These are phyloP conservation scores for Megalurothrips usitatus DNA, from an alignment of 2,888 invertebrate genomes.

Conservation along the genomic window DNA sequence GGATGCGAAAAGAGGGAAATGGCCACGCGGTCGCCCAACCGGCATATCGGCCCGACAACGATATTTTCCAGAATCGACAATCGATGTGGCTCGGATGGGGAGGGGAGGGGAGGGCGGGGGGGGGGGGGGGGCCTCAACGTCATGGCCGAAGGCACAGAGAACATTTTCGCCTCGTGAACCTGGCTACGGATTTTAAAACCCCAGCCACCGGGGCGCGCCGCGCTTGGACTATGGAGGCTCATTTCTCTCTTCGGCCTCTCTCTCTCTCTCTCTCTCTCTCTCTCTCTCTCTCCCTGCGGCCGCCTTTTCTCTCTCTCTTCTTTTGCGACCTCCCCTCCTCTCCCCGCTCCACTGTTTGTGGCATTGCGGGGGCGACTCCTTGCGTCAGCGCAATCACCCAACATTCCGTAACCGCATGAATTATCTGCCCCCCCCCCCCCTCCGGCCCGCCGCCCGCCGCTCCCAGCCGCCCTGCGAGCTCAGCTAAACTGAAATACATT, in stretches of 20 bases:
- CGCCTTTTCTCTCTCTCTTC: neutral
- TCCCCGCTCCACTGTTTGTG: neutral
- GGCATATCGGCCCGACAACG: too few relatives aligned
- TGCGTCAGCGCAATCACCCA: conserved; percentile 8
- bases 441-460: neutral
- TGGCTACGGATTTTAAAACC: too few relatives aligned
- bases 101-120: neutral
- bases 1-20: too few relatives aligned
- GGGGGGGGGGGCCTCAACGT: neutral
- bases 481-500: conserved; percentile 22
- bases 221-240: too few relatives aligned
- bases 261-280: neutral
- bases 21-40: too few relatives aligned
- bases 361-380: neutral
- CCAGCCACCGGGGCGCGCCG: too few relatives aligned
- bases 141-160: too few relatives aligned
- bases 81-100: neutral
- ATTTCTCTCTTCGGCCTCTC: neutral
- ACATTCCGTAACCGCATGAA: conserved; percentile 14
- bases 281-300: neutral
- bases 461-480: neutral
- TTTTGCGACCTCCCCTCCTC: neutral
- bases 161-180: too few relatives aligned
- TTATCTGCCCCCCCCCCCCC: neutral
- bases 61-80: too few relatives aligned